These are phyloP conservation scores for Troilus luridus DNA, from an alignment of 2,888 invertebrate genomes.

Conservation along the genomic window DNA sequence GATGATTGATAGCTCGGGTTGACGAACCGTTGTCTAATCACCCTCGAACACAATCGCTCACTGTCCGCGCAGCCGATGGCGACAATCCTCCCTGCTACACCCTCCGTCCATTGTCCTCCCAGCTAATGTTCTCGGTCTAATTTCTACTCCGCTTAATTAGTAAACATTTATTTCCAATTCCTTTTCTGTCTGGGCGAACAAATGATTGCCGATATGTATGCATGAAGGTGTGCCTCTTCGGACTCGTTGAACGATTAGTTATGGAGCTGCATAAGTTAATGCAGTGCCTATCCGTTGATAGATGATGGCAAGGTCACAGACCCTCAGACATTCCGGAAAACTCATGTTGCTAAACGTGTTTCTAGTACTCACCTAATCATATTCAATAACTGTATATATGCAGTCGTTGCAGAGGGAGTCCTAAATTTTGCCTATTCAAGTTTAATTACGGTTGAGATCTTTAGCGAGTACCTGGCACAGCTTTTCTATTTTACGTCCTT, in stretches of 20 bases:
- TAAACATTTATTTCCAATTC: slow-evolving; percentile 37
- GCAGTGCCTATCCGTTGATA: not conserved
- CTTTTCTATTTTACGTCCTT: no score
- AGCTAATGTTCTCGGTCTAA: slow-evolving; percentile 1
- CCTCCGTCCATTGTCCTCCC: not conserved
- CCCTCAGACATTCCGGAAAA: not conserved
- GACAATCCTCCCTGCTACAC: slow-evolving; percentile 35
- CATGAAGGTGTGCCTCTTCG: not conserved
- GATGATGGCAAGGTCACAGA: not conserved
- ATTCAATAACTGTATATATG: no score
- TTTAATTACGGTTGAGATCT: no score
- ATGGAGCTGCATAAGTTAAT: not conserved
- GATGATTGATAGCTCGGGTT: slow-evolving; percentile 30
- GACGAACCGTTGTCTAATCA: slow-evolving; percentile 31
- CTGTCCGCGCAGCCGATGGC: slow-evolving; percentile 3
- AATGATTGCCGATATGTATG: not conserved
- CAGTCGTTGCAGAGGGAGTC: no score
- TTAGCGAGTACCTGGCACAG: no score
- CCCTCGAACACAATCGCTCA: slow-evolving; percentile 36
- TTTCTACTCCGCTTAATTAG: slow-evolving; percentile 38
- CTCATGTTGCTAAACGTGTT: not conserved
- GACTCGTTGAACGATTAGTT: not conserved
- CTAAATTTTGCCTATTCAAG: no score
- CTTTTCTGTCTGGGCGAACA: not conserved
- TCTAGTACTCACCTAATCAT: no score